Percentiles rank a stretch among this genome's conserved stretches.
phyloP scores from a whole-genome alignment of 2,797 vertebrate species.

The Syngnathus acus region DNA sequence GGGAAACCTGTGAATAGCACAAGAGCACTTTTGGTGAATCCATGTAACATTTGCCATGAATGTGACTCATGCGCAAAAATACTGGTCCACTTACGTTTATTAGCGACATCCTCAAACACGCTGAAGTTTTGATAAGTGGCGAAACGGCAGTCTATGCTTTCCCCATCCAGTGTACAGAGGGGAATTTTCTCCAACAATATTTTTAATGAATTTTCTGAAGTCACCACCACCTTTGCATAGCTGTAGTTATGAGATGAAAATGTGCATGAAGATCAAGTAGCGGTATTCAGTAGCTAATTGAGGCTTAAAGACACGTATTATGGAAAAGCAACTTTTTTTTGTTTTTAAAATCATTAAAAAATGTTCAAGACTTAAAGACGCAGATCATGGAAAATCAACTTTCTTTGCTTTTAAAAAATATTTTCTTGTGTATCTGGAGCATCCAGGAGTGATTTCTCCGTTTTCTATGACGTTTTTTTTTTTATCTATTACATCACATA shows the following conservation, averaged over 20 bases:
- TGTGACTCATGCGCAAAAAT: neutral
- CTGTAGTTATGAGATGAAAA: slow-evolving; percentile 52
- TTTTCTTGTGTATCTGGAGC: too few relatives aligned
- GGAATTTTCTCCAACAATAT: slow-evolving; percentile 82
- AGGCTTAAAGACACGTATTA: too few relatives aligned
- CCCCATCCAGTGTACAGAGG: slow-evolving; percentile 79
- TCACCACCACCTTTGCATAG: slow-evolving; percentile 86
- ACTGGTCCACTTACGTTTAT: slow-evolving; percentile 79
- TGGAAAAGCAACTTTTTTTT: too few relatives aligned
- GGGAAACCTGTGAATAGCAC: slow-evolving; percentile 73
- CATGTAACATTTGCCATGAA: neutral
- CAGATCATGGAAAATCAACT: too few relatives aligned
- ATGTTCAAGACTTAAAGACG: too few relatives aligned
- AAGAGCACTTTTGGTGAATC: neutral
- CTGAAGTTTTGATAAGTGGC: slow-evolving; percentile 82
- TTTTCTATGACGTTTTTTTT: too few relatives aligned
- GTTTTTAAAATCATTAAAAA: too few relatives aligned
- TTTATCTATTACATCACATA: too few relatives aligned
- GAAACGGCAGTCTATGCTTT: slow-evolving; percentile 82
- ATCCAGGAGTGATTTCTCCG: too few relatives aligned
- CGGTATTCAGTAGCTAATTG: neutral
- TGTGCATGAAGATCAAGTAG: neutral
- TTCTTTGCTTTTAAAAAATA: too few relatives aligned
- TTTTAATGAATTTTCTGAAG: slow-evolving; percentile 81
- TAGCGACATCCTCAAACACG: slow-evolving; percentile 83